A percentile compares a stretch with the other conserved stretches of the same genome.
phyloP scores from a whole-genome alignment of 2,888 invertebrate species.

The Microctonus hyperodae region DNA sequence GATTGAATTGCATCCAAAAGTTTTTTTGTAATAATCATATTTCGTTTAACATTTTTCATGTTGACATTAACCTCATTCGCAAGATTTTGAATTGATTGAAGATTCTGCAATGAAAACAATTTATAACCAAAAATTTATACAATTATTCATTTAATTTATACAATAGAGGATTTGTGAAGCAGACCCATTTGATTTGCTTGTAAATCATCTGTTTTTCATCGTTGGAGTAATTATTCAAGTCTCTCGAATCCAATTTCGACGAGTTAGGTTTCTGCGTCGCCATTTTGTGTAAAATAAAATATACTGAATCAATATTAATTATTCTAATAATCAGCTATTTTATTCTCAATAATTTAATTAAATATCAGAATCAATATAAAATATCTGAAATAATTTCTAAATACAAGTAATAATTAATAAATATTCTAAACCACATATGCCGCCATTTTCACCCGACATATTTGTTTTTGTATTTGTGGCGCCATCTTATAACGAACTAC shows the following conservation, averaged over 20 bases:
- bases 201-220: conserved; percentile 34
- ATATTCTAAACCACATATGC: background rate
- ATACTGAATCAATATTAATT: too few species aligned
- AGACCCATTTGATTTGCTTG: conserved; percentile 34
- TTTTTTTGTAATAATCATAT: conserved; percentile 25
- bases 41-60: conserved; percentile 29
- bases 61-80: conserved; percentile 31
- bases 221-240: conserved; percentile 29
- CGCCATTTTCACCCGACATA: background rate
- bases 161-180: background rate
- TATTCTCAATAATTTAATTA: background rate
- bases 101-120: conserved; percentile 34
- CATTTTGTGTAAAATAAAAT: too few species aligned
- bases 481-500: background rate
- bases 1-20: conserved; percentile 14
- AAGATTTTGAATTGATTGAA: conserved; percentile 35
- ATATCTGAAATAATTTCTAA: background rate
- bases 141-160: background rate
- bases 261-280: conserved; percentile 35
- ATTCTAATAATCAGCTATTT: too few species aligned
- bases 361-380: background rate
- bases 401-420: too few species aligned
- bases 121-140: background rate
- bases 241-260: conserved; percentile 31
- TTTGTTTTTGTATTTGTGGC: background rate